These are phyloP conservation scores for Hedychridium roseum DNA, from an alignment of 2,888 invertebrate genomes.

Conservation along the genomic window DNA sequence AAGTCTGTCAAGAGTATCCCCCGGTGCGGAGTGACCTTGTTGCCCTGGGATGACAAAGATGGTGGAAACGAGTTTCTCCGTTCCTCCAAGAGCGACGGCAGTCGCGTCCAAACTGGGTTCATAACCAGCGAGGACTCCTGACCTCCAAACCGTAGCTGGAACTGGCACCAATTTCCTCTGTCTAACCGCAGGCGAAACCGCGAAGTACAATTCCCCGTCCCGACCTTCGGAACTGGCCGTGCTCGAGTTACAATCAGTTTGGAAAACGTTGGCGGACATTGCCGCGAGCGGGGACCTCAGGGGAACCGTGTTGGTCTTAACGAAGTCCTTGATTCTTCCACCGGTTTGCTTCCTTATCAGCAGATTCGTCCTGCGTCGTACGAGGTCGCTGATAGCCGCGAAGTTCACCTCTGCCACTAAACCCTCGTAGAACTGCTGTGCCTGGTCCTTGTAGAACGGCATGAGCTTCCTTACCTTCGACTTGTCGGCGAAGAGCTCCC, in stretches of 20 bases:
- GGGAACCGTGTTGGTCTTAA: slow-evolving; percentile 76
- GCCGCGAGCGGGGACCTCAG: slow-evolving; percentile 82
- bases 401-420: slow-evolving; percentile 87
- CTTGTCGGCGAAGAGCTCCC: slow-evolving; percentile 84
- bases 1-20: slow-evolving; percentile 79
- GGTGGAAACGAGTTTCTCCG: slow-evolving; percentile 77
- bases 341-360: slow-evolving; percentile 81
- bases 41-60: slow-evolving; percentile 87
- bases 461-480: slow-evolving; percentile 78
- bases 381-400: slow-evolving; percentile 81
- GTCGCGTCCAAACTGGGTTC: slow-evolving; percentile 87
- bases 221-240: slow-evolving; percentile 78
- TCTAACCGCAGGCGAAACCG: slow-evolving; percentile 80
- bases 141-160: slow-evolving; percentile 81
- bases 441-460: slow-evolving; percentile 88
- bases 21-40: slow-evolving; percentile 81
- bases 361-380: slow-evolving; percentile 82
- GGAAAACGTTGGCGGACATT: slow-evolving; percentile 82
- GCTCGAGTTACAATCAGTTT: slow-evolving; percentile 84
- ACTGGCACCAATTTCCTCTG: slow-evolving; percentile 84
- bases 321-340: slow-evolving; percentile 79
- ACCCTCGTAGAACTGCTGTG: slow-evolving; percentile 86
- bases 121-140: slow-evolving; percentile 83
- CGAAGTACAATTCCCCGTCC: slow-evolving; percentile 88
- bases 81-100: slow-evolving; percentile 78